Evolutionary conservation across 2,797 vertebrate species (phyloP).

Genomic region (Pristis pectinata): DNA sequence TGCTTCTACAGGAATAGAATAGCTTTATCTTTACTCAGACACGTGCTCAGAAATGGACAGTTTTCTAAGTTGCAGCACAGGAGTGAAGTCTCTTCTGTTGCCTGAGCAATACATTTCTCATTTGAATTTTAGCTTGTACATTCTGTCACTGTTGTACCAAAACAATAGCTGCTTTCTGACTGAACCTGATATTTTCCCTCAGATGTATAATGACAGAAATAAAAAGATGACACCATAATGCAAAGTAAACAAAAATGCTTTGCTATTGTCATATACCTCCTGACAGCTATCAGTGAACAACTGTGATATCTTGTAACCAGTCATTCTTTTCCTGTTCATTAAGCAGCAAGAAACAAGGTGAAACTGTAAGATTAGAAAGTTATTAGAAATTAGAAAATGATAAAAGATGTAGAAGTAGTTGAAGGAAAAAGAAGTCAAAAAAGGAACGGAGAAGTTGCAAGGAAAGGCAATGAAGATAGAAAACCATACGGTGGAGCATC

Average conservation of each 20-base stretch:
- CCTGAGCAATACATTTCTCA: neutral
- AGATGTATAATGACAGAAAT: neutral
- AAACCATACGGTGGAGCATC: neutral
- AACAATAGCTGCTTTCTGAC: neutral
- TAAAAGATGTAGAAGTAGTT: neutral
- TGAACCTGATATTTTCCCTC: neutral
- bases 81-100: neutral
- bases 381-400: too few species aligned
- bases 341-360: neutral
- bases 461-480: neutral
- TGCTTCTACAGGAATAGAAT: neutral
- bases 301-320: too few species aligned
- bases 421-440: neutral
- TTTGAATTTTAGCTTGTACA: neutral
- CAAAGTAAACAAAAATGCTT: neutral
- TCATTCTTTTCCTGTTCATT: neutral
- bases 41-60: neutral
- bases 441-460: neutral
- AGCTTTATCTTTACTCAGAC: neutral
- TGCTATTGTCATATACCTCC: conserved; percentile 1
- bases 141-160: neutral
- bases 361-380: neutral
- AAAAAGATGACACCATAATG: neutral
- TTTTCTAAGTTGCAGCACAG: neutral
- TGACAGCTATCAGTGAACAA: neutral